Evolutionary conservation across 2,797 vertebrate genomes (phyloP).

Genomic region (Mormyrops boulengeri): DNA sequence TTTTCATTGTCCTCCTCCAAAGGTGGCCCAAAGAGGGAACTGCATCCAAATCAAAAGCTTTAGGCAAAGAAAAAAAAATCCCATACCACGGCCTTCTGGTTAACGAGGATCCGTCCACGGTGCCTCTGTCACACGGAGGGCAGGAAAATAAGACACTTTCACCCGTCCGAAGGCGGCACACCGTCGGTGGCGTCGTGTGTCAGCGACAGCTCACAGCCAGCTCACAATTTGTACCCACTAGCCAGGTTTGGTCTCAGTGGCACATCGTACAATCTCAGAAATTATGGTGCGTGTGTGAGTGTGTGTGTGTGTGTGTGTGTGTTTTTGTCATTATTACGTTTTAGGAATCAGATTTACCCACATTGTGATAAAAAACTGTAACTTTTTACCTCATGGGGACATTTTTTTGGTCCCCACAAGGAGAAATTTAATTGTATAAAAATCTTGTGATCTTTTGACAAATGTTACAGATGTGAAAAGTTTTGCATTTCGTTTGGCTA

Average conservation of each 20-base stretch:
- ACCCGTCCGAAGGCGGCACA: background rate
- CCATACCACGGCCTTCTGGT: background rate
- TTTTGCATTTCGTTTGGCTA: background rate
- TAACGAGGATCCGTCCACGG: background rate
- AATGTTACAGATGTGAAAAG: background rate
- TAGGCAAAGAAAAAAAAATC: background rate
- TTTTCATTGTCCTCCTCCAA: background rate
- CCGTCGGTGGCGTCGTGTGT: background rate
- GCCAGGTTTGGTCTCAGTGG: background rate
- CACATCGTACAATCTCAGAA: background rate
- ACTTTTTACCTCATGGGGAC: background rate
- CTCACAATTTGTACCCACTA: background rate
- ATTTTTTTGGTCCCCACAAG: background rate
- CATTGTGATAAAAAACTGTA: background rate
- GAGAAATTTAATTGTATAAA: background rate
- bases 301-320: background rate
- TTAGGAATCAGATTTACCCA: background rate
- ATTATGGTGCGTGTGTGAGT: background rate
- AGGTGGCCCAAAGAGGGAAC: background rate
- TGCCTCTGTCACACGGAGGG: background rate
- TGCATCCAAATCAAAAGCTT: background rate
- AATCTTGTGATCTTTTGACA: background rate
- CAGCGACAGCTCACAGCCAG: background rate
- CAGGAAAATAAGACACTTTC: background rate
- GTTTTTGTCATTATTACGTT: background rate